Base-by-base conservation (phyloP, 2,113 vertebrate species). In the Athene noctua region DNA sequence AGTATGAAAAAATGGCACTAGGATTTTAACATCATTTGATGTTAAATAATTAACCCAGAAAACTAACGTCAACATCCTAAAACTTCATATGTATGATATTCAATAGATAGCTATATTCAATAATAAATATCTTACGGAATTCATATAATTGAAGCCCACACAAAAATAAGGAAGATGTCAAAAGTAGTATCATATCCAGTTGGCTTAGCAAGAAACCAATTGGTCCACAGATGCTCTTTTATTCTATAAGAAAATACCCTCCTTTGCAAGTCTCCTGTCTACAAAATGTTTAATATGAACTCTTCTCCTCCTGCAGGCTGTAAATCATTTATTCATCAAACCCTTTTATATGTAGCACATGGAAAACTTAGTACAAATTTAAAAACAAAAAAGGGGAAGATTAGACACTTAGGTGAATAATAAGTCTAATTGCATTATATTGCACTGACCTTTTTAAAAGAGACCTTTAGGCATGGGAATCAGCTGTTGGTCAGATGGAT, bases 291-390 rank as follows among this genome's bases (percentile, higher is more conserved):
- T 89, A 70, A 46, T 88, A 80, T 58, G 83, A 94, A 87, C 92
- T 77, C 47, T 81, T 95, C 88, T 95, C 36, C 66, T 93, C 80
- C 86, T 94, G 90, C 90, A 96, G 88, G 80, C 80, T 96, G 70
- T 92, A 94, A 97, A 97, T 96, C 73, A 94, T 96, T 96, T 97
- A 95, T 97, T 95, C 73, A 96, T 82, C 95, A 97, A 85, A 91
- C 79, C n/a, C 79, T 90, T 96, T 96, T 88, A 94, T 96, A 92
- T 90, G 83, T n/a, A 91, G 86, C 81, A 92, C 91, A 95, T 86
- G 86, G 78, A 92, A 95, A 86, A 91, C n/a, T 58, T 66, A 49
- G 77, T 80, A 67, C 15, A 91, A 95, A 88, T 94, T 75, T 81
- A 40, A 91, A 94, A 91, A 94, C 73, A 96, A 87, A 96, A 94